Base-by-base conservation (phyloP, 2,113 vertebrate species). In the Dicaeum eximium region DNA sequence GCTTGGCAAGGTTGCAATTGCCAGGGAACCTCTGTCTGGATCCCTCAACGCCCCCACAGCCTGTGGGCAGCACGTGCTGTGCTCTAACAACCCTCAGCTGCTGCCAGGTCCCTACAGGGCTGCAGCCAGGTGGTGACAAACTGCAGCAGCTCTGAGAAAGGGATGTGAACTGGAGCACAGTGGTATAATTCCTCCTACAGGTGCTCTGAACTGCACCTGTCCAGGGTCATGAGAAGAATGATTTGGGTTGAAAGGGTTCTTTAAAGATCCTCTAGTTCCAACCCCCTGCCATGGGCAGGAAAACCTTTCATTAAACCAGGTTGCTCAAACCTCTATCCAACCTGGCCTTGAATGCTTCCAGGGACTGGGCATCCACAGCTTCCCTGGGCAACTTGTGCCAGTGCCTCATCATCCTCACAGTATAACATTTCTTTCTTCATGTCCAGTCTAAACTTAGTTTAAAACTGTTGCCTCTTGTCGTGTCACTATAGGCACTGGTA, bases 51-150 rank as follows among this genome's bases (percentile, higher is more conserved):
- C 3, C 7, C 8, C 16, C 2, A 0, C 50, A 58, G 42, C 35
- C 54, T 4, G 23, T 47, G 66, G 16, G n/a, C 42, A 40, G 8
- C 24, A 21, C 0, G 0, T 7, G 4, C 24, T 40, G 25, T 40
- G 16, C 37, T 84, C 21, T 15, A 70, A 51, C 50, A 70, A 9
- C 0, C 0, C 16, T 30, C 25, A 50, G n/a, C 73, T 70, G 50
- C 15, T 23, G 24, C 7, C 0, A 0, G 30, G 9, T 44, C n/a
- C 82, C 16, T 28, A 9, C 2, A 1, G 8, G 28, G 50, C 64
- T 84, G 72, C 64, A 87, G 64, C 30, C 48, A 69, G 45, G 38
- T 31, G 28, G 21, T 56, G 44, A 57, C 80, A 79, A 81, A 30
- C 58, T 33, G 31, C 6, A 13, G 24, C 45, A 80, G 58, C 30